A percentile compares a stretch with the other conserved stretches of the same genome.
Evolutionary conservation across 2,113 vertebrate genomes (phyloP).

Genomic region (Paratilapia polleni): DNA sequence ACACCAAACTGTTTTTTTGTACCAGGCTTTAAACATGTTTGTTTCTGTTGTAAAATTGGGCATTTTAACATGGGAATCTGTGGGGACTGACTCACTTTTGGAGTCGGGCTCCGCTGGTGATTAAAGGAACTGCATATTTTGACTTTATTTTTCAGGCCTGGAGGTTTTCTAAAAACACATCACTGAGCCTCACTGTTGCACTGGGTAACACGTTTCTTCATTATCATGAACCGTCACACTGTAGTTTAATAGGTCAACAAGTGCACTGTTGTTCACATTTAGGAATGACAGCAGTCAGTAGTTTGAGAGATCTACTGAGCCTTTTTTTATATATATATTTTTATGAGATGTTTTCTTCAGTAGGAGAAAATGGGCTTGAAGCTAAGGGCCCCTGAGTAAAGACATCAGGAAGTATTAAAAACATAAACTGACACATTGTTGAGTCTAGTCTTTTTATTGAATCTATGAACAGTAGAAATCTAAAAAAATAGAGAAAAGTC

Average conservation of each 20-base stretch:
- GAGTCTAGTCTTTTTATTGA: neutral
- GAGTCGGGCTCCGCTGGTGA: fast-evolving
- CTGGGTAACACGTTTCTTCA: neutral
- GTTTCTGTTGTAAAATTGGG: neutral
- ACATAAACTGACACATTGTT: neutral
- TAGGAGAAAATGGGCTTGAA: neutral
- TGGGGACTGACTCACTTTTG: neutral
- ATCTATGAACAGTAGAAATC: too few species aligned
- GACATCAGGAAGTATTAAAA: neutral
- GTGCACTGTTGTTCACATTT: neutral
- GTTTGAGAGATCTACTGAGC: too few species aligned
- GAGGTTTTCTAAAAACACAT: neutral
- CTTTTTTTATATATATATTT: too few species aligned
- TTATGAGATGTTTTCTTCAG: neutral
- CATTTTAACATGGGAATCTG: neutral
- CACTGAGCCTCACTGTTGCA: neutral
- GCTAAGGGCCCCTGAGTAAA: neutral
- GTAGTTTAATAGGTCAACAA: neutral
- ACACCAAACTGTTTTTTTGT: too few species aligned
- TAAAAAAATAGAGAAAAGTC: neutral
- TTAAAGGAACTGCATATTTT: fast-evolving
- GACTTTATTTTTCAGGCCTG: neutral
- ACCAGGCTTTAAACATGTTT: neutral
- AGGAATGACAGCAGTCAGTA: neutral
- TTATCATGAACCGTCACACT: neutral